phyloP scores from a whole-genome alignment of 2,888 invertebrate species.

The Tipula unca region DNA sequence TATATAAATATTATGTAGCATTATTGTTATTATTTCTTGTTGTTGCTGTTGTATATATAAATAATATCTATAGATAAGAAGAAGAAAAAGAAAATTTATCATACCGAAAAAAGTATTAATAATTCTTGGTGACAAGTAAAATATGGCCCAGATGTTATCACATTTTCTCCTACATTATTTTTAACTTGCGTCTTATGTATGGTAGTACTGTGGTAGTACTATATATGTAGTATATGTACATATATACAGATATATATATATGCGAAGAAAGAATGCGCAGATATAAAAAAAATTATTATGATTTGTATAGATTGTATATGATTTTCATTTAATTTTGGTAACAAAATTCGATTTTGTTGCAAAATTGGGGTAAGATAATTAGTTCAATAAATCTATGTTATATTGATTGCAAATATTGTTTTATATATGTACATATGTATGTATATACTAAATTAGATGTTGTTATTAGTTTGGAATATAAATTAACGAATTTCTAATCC shows the following conservation, averaged over 20 bases:
- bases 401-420: neutral
- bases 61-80: neutral
- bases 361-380: neutral
- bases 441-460: neutral
- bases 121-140: constrained; percentile 14
- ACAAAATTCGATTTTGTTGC: neutral
- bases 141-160: constrained; percentile 14
- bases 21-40: neutral
- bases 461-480: neutral
- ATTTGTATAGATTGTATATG: neutral
- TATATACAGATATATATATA: neutral
- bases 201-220: too few species aligned
- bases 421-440: neutral
- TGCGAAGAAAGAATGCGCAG: neutral
- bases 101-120: neutral
- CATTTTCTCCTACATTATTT: neutral
- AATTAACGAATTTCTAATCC: neutral
- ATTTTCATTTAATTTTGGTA: neutral
- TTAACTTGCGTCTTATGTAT: neutral
- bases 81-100: neutral
- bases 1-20: neutral
- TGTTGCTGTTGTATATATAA: neutral
- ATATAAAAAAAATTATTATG: neutral
- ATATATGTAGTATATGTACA: neutral
- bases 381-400: neutral